phyloP scores from a whole-genome alignment of 2,113 vertebrate species.

The Micronisus gabar region DNA sequence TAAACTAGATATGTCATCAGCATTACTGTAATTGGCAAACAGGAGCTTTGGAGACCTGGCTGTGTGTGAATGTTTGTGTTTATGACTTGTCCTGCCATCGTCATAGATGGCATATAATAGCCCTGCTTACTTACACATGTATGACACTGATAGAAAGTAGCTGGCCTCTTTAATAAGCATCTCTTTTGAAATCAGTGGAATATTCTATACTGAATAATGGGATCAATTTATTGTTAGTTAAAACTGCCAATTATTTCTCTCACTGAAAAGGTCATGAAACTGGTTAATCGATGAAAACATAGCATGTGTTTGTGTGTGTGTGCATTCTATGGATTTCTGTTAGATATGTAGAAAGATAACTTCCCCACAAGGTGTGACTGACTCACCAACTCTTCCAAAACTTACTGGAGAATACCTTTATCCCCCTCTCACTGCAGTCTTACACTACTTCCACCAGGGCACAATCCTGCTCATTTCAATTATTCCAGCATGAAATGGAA shows the following conservation, averaged over 20 bases:
- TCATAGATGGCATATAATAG: conserved; percentile 43
- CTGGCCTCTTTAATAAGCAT: conserved; percentile 62
- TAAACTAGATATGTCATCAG: conserved; percentile 84
- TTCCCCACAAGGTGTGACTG: background rate
- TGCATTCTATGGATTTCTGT: background rate
- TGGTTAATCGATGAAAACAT: conserved; percentile 54
- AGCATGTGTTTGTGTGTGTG: background rate
- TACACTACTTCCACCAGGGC: background rate
- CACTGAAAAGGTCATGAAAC: conserved; percentile 53
- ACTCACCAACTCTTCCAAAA: background rate
- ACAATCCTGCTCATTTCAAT: background rate
- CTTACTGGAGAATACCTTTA: background rate
- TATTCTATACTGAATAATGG: conserved; percentile 67
- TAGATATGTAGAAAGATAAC: background rate
- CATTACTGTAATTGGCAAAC: conserved; percentile 81
- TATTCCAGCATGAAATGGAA: background rate
- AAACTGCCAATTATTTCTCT: conserved; percentile 71
- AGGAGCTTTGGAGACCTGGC: conserved; percentile 63
- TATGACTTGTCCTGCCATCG: conserved; percentile 59
- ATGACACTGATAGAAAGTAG: conserved; percentile 28
- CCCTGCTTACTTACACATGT: conserved; percentile 33
- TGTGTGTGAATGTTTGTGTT: conserved; percentile 70
- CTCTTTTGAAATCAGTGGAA: conserved; percentile 49
- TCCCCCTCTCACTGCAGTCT: background rate
- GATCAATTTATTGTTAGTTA: conserved; percentile 74